Base-by-base conservation (phyloP, 2,888 invertebrate genomes). In the Scelioninae gen. 2 region DNA sequence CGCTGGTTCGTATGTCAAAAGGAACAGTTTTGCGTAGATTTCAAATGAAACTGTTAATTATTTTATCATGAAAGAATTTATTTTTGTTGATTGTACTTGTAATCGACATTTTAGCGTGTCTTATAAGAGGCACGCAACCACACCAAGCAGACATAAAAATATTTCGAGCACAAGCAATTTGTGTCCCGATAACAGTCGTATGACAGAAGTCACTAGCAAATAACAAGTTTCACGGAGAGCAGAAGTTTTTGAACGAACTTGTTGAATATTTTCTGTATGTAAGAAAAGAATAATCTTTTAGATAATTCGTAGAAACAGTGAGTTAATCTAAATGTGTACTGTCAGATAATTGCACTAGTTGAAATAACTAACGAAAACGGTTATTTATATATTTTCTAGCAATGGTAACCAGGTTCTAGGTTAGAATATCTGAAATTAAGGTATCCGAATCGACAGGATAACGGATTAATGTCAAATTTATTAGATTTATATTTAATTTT, bases 161-260 rank as follows among this genome's bases (percentile, higher is more conserved):
- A 25, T 25, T 25, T 25, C 25, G 6, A 45, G 6, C 25, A 45
- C 19, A 22, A 22, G 6, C 28, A 50, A 43, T 39, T 43, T 39
- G 31, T 6, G 37, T 50, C 39, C 41, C 60, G 15, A 3, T 15
- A 19, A 13, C 63, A 43, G 33, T 43, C 25, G 16, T 2, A 43
- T 22, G 48, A 61, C 39, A 10, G 15, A 31, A 16, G 37, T 43
- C 18, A 55, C 15, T 48, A 55, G 33, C 22, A 13, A 28, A 68
- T 28, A 53, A 69, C 33, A 60, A 37, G 55, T 70, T 63, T 70
- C 41, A 60, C 61, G 55, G 61, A 61, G 61, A 58, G 61, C 69
- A 70, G 35, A 70, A 55, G 55, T 70, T 70, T 70, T 35, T 63
- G 55, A 63, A 70, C 53, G 2, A 9, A 55, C 53, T 61, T 10